Conservation (phyloP, 2,113 vertebrate genomes). For the Morone saxatilis region DNA sequence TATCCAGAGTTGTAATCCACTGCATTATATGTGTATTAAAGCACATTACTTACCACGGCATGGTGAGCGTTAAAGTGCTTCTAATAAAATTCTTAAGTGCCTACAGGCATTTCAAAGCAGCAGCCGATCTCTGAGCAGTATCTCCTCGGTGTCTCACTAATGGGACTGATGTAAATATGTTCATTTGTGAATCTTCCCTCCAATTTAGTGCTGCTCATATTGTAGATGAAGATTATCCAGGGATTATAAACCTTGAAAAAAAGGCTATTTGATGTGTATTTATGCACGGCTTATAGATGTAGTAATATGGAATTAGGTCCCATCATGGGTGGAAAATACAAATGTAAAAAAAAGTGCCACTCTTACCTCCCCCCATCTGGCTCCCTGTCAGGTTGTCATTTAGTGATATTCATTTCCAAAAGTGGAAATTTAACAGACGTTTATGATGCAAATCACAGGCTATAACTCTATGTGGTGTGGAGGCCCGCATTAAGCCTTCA, state of each 20-base stretch:
- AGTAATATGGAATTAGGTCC: constrained; percentile 79
- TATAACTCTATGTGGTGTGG: constrained; percentile 74
- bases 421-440: constrained; percentile 82
- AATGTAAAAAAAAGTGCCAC: constrained; percentile 52
- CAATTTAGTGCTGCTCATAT: constrained; percentile 80
- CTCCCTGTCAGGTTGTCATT: constrained; percentile 74
- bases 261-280: constrained; percentile 78
- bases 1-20: constrained; percentile 79
- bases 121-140: constrained; percentile 66
- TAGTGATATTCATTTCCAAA: constrained; percentile 80
- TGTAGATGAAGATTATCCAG: constrained; percentile 84
- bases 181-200: constrained; percentile 81
- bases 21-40: constrained; percentile 80
- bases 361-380: constrained; percentile 64
- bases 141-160: constrained; percentile 79
- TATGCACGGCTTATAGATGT: constrained; percentile 79
- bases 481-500: constrained; percentile 78
- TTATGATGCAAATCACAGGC: constrained; percentile 84
- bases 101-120: constrained; percentile 77
- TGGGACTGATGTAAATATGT: constrained; percentile 85
- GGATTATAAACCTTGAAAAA: constrained; percentile 80
- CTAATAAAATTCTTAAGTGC: constrained; percentile 82
- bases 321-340: constrained; percentile 69
- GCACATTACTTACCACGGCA: constrained; percentile 77
- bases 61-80: constrained; percentile 79